These are phyloP conservation scores for Notocelia uddmanniana DNA, from an alignment of 2,888 invertebrate genomes.

Conservation along the genomic window DNA sequence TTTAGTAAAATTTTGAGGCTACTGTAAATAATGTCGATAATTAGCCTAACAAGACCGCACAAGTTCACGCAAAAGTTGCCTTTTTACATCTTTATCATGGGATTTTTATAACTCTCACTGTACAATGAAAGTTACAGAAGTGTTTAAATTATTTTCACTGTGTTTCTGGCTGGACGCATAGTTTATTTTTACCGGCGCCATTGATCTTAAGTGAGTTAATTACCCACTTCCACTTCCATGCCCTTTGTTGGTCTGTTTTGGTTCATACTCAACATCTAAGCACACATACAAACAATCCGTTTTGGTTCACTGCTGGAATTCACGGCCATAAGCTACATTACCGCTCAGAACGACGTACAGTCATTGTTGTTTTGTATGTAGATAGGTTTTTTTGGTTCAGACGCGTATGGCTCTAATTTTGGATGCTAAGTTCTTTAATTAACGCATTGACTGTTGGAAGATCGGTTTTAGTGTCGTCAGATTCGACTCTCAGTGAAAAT, in stretches of 20 bases:
- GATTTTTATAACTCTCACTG: too few species aligned
- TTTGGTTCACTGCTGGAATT: constrained; percentile 36
- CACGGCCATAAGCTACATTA: constrained; percentile 25
- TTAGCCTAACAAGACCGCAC: too few species aligned
- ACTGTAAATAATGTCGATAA: too few species aligned
- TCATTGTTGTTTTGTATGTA: background rate
- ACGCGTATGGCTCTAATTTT: constrained; percentile 30
- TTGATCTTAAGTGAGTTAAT: constrained; percentile 45
- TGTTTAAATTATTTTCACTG: background rate
- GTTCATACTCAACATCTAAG: constrained; percentile 37
- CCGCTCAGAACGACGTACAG: background rate
- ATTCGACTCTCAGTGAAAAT: background rate
- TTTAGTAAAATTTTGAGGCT: too few species aligned
- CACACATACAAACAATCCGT: constrained; percentile 30
- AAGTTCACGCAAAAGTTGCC: too few species aligned
- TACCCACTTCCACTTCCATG: constrained; percentile 41
- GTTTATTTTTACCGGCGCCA: constrained; percentile 43
- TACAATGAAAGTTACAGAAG: constrained; percentile 17
- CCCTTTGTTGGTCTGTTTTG: constrained; percentile 42
- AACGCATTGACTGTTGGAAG: constrained; percentile 17
- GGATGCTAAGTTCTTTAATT: constrained; percentile 36
- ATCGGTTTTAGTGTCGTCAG: background rate
- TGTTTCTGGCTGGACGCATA: constrained; percentile 10
- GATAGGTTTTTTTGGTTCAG: background rate
- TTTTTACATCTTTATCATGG: too few species aligned